phyloP scores from a whole-genome alignment of 2,888 invertebrate species.

The Heliconius ethilla region DNA sequence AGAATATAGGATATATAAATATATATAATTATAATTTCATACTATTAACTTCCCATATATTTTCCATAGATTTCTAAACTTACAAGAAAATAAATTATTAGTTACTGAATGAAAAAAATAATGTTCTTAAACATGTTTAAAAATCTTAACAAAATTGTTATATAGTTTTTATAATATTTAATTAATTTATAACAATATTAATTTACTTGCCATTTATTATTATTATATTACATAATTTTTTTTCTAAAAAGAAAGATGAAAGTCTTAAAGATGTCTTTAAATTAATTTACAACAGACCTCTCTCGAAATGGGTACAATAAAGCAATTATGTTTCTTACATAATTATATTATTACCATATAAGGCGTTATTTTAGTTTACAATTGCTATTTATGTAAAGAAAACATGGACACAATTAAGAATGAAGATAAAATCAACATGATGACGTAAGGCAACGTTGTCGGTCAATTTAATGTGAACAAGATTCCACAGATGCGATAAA shows the following conservation, averaged over 20 bases:
- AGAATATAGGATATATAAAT: too few relatives aligned
- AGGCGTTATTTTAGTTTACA: not conserved
- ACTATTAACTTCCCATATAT: too few relatives aligned
- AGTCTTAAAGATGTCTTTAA: not conserved
- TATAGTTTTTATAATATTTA: too few relatives aligned
- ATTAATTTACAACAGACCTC: not conserved
- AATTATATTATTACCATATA: not conserved
- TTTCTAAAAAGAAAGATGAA: not conserved
- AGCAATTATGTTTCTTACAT: not conserved
- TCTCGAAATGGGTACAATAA: not conserved
- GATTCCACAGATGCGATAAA: constrained; percentile 6
- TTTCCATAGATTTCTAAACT: too few relatives aligned
- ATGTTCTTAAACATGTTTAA: too few relatives aligned
- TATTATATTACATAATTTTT: too few relatives aligned
- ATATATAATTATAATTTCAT: too few relatives aligned
- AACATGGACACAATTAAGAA: constrained; percentile 6
- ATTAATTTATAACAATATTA: too few relatives aligned
- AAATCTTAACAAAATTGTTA: too few relatives aligned
- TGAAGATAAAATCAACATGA: constrained; percentile 13
- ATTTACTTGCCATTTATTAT: too few relatives aligned
- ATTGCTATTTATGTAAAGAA: not conserved
- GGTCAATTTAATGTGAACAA: constrained; percentile 14
- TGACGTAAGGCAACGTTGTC: constrained; percentile 6
- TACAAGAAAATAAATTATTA: too few relatives aligned
- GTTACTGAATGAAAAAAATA: too few relatives aligned